Percentiles rank a stretch among this genome's conserved stretches.
Evolutionary conservation across 2,888 invertebrate species (phyloP).

Genomic region (Volucella bombylans): DNA sequence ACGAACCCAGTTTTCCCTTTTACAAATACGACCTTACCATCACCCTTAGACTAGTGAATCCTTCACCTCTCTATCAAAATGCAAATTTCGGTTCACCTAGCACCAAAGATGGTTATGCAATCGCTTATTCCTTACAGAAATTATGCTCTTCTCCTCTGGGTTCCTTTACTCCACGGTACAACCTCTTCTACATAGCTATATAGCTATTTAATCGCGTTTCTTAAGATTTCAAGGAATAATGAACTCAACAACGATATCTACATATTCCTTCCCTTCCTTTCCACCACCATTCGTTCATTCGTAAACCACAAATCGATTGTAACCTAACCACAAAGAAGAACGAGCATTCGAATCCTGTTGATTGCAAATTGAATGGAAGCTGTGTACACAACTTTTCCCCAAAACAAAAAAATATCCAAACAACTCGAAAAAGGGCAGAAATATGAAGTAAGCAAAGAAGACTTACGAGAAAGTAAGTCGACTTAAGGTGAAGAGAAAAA

Average conservation of each 20-base stretch:
- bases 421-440: conserved; percentile 10
- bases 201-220: conserved; percentile 55
- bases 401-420: neutral
- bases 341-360: neutral
- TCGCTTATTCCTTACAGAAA: conserved; percentile 26
- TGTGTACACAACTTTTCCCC: conserved; percentile 3
- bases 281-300: neutral
- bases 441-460: conserved; percentile 16
- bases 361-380: conserved; percentile 56
- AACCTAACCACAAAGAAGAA: conserved; percentile 6
- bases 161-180: neutral
- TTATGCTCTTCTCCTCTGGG: neutral
- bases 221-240: conserved; percentile 57
- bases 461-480: neutral
- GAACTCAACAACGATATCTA: conserved; percentile 42
- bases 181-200: conserved; percentile 1
- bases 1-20: neutral
- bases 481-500: conserved; percentile 20
- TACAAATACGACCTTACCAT: neutral
- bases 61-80: conserved; percentile 26
- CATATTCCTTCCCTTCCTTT: conserved; percentile 2
- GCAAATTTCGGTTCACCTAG: conserved; percentile 28
- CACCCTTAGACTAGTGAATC: neutral
- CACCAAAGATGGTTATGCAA: conserved; percentile 47
- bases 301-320: conserved; percentile 52